A percentile compares a stretch with the other conserved stretches of the same genome.
These are phyloP conservation scores for Misgurnus mizolepis DNA, from an alignment of 2,113 vertebrate genomes.

Conservation along the genomic window DNA sequence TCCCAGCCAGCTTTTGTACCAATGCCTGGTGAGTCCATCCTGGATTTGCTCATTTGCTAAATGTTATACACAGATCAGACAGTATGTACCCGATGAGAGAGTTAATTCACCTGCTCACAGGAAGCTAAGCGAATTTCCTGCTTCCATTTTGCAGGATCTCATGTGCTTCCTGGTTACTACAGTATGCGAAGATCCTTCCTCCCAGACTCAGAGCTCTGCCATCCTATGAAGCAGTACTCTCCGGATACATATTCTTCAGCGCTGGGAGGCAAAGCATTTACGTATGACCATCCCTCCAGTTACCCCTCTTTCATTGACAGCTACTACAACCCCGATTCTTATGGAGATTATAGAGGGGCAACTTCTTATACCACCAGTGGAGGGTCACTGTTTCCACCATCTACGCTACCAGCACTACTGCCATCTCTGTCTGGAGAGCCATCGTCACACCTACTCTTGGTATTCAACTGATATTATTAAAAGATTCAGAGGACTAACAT, in stretches of 20 bases:
- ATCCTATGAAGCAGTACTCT: slow-evolving; percentile 70
- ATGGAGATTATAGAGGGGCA: slow-evolving; percentile 69
- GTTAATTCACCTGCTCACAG: slow-evolving; percentile 20
- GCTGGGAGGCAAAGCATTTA: slow-evolving; percentile 71
- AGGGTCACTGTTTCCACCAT: slow-evolving; percentile 67
- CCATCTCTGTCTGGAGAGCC: slow-evolving; percentile 75
- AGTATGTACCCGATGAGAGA: neutral
- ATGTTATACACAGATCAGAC: slow-evolving; percentile 28
- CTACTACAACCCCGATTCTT: slow-evolving; percentile 68
- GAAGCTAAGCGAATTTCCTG: slow-evolving; percentile 28
- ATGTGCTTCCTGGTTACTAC: slow-evolving; percentile 71
- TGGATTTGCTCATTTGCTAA: slow-evolving; percentile 30
- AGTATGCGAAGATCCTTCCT: slow-evolving; percentile 74
- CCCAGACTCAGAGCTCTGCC: slow-evolving; percentile 75
- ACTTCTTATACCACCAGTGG: slow-evolving; percentile 62
- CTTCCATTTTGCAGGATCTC: slow-evolving; percentile 68
- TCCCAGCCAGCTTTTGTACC: slow-evolving; percentile 71
- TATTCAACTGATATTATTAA: slow-evolving; percentile 61
- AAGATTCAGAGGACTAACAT: neutral
- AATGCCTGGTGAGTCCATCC: slow-evolving; percentile 74
- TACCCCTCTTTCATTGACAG: slow-evolving; percentile 74
- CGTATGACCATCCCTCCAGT: slow-evolving; percentile 69
- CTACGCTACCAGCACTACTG: slow-evolving; percentile 73
- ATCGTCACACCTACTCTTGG: slow-evolving; percentile 70
- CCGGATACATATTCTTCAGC: slow-evolving; percentile 68